Percentiles rank a stretch among this genome's conserved stretches.
Evolutionary conservation across 2,113 vertebrate genomes (phyloP).

Genomic region (Tinamus guttatus): DNA sequence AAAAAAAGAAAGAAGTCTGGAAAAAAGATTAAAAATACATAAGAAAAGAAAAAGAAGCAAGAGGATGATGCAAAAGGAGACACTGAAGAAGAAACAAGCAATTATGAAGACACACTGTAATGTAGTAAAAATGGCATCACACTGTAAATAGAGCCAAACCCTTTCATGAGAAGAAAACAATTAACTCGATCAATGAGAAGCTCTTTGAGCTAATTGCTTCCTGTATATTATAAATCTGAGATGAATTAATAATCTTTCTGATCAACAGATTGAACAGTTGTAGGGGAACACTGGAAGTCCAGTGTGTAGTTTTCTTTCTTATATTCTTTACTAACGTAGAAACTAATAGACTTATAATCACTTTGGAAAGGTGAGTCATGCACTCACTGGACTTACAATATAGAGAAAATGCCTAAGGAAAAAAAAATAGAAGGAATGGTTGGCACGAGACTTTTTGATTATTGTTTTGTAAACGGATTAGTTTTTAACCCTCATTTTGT

Average conservation of each 20-base stretch:
- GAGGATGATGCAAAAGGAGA: conserved; percentile 68
- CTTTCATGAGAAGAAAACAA: neutral
- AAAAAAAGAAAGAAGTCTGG: conserved; percentile 80
- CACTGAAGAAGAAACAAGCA: conserved; percentile 58
- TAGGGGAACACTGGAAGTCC: neutral
- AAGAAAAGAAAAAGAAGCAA: conserved; percentile 64
- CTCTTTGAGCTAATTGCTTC: neutral
- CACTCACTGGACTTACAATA: neutral
- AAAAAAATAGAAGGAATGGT: neutral
- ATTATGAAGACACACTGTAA: neutral
- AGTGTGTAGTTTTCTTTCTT: neutral
- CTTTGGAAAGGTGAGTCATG: neutral
- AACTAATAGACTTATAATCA: neutral
- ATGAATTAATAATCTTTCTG: neutral
- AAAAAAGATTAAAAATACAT: conserved; percentile 73
- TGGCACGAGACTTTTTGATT: neutral
- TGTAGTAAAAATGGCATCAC: neutral
- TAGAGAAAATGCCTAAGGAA: neutral
- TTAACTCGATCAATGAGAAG: neutral
- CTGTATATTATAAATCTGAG: neutral
- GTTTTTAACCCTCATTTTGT: neutral
- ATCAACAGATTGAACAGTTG: neutral
- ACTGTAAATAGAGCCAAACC: neutral
- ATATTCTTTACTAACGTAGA: neutral
- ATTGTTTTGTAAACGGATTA: neutral